Base-by-base conservation (phyloP, 2,888 invertebrate species). In the Artemia sinica region DNA sequence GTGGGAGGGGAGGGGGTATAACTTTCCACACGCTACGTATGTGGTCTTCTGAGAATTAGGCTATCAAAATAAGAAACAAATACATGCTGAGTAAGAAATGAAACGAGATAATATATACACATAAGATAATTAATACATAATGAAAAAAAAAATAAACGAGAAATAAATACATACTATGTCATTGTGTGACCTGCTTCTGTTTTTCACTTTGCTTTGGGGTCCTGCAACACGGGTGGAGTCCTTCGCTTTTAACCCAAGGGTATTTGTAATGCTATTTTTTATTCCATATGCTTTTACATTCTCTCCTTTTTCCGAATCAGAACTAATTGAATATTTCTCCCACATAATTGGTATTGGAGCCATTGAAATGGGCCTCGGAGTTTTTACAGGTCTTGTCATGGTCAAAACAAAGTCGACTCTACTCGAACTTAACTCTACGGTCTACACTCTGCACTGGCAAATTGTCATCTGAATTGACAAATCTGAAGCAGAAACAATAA, bases 211-310 rank as follows among this genome's bases (percentile, higher is more conserved):
- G 8, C 14, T 58, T 58, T 58, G 63, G n/a, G 63, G 63, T 18
- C 14, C 63, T n/a, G 63, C 63, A 58, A 58, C 63, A 18, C 63
- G 63, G n/a, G 63, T 58, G 14, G 63, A 58, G 28, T 58, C 63
- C 28, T 58, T 58, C 63, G 63, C 63, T 58, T 10, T 58, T 58
- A 58, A 28, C 28, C 63, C 63, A 2, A 58, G 63, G 63, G n/a
- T 58, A 58, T 28, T 58, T 58, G n/a, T 58, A n/a, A 58, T 10
- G 28, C 14, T 28, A 28, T 58, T 58, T 28, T 58, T 28, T n/a
- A 58, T 18, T 18, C 63, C 63, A 28, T 18, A 58, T 8, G 28
- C 28, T 58, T 58, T 58, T 28, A 58, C 8, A 10, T 28, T 58
- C 2, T 58, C 63, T n/a, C 8, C 28, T 58, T 58, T 58, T 18